Base-by-base conservation (phyloP, 1,140 invertebrate species). In the Papilio glaucus region DNA sequence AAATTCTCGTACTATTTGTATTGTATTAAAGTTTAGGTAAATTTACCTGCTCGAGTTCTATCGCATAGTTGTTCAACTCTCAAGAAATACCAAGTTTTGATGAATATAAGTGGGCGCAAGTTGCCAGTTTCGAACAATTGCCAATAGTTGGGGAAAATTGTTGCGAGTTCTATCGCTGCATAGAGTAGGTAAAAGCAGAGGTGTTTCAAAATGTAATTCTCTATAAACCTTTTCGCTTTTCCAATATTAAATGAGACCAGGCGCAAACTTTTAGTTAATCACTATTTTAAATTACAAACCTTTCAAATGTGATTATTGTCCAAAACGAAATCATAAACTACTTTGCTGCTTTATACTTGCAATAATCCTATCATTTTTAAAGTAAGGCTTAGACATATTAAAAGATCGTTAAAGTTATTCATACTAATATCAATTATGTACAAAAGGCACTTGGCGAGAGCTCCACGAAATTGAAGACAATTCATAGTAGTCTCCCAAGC, bases 51-150 rank as follows among this genome's bases (percentile, higher is more conserved):
- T 61, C 13, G 24, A 33, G 60, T 62, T 37, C 12, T 62, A 63
- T 12, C 37, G 37, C 62, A 65, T 65, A 65, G 62, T 65, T 65
- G 62, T 3, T 21, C 18, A 39, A 39, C 49, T 57, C 21, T 38
- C 62, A 65, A 65, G 62, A 65, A 65, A 65, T 38, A 0, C 29
- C 62, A 65, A 65, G 62, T 65, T 65, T 65, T 38, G 29, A 65
- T 38, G 9, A 38, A 38, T 63, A 63, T 13, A 38, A 39, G 62
- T 18, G n/a, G 18, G 29, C 15, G 29, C 29, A 65, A 65, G 62
- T 65, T 65, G 15, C 33, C 29, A 65, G 33, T 39, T 65, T 65
- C 18, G 4, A 39, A 38, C 62, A 65, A 65, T 65, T 65, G 37
- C 18, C 38, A 21, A 63, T 63, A 38, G 29, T 63, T 38, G 18